These are phyloP conservation scores for Pantala flavescens DNA, from an alignment of 1,140 invertebrate species.

Conservation along the genomic window DNA sequence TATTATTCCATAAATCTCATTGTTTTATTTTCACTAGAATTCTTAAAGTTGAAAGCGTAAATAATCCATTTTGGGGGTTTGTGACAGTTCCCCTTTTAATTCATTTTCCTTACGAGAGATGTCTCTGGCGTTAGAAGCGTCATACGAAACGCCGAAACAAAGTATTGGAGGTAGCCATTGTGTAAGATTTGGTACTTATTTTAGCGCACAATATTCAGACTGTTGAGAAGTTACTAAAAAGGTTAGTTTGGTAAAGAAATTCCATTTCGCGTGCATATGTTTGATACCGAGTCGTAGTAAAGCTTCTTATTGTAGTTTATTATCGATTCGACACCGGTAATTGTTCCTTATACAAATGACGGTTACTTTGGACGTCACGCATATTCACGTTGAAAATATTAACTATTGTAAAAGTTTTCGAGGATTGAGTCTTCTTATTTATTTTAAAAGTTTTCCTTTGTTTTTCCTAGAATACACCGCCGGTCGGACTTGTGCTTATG, in stretches of 20 bases:
- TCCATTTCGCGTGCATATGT: neutral
- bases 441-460: too few species aligned
- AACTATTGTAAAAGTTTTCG: neutral
- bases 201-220: slow-evolving; percentile 5
- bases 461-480: too few species aligned
- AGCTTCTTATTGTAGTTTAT: neutral
- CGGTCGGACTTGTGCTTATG: too few species aligned
- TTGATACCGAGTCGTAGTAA: neutral
- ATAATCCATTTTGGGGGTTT: neutral
- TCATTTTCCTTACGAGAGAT: slow-evolving; percentile 2
- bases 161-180: slow-evolving; percentile 8
- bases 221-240: neutral
- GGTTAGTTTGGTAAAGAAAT: neutral
- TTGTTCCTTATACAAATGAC: neutral
- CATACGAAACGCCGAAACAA: slow-evolving; percentile 8
- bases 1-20: too few species aligned
- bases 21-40: too few species aligned
- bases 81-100: slow-evolving; percentile 5
- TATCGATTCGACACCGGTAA: slow-evolving; percentile 5
- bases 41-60: neutral
- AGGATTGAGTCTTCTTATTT: too few species aligned
- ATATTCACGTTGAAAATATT: neutral
- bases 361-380: neutral
- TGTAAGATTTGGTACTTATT: slow-evolving; percentile 10
- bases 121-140: slow-evolving; percentile 3